Base-by-base conservation (phyloP, 2,888 invertebrate genomes). In the Oscheius onirici region DNA sequence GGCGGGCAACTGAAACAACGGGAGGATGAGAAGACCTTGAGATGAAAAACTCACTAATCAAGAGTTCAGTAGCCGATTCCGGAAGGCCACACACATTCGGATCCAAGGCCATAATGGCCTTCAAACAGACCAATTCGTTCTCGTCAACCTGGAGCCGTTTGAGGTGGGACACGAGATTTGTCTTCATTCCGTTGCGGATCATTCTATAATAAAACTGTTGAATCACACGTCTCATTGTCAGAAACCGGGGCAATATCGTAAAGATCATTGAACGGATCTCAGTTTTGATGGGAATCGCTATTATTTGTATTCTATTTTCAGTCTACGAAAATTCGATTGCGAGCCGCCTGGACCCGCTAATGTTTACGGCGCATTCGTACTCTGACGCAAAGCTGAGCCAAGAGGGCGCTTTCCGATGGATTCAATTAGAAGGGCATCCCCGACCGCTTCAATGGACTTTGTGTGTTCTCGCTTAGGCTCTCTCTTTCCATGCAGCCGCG, bases 91-190 rank as follows among this genome's bases (percentile, higher is more conserved):
- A 60, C 13, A 81, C 79, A 61, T 83, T 81, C 6, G 83, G 82
- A 67, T 86, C 86, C n/a, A 86, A 73, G 1, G 83, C 81, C 71
- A 85, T 78, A 54, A 86, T 84, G 3, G 86, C 86, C 69, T 86
- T 86, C 69, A 86, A 57, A 3, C 81, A 81, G 17, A 84, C 82
- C 71, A 80, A 79, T 68, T 86, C 86, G 1, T 74, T 77, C 24
- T 82, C 77, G 20, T 79, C 78, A 10, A 84, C 73, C 15, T 71
- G 69, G 11, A 86, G 57, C n/a, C 77, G 66, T 17, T 74, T 70
- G 11, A 82, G 46, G 40, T 77, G 76, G 5, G 66, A 61, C 28
- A 81, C 58, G 40, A 82, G 65, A 54, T 77, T 71, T 24, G 80
- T 80, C 28, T 75, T 72, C 60, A 84, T 71, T 44, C 74, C 72